phyloP scores from a whole-genome alignment of 2,888 invertebrate species.

The Diarsia dahlii region DNA sequence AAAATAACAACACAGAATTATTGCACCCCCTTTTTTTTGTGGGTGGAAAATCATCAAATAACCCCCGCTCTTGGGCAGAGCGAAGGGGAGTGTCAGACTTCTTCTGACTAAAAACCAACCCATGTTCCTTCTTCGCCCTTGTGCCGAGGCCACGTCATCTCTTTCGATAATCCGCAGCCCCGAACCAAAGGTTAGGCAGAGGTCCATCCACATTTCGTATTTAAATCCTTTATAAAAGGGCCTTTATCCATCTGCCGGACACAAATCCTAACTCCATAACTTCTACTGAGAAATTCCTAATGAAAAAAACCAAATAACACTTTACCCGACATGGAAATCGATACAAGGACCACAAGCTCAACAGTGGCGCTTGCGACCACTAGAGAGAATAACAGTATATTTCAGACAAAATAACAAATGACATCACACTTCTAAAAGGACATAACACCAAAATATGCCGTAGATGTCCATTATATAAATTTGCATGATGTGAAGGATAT shows the following conservation, averaged over 20 bases:
- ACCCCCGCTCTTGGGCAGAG: too few species aligned
- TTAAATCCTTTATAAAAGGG: background rate
- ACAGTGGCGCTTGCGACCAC: too few species aligned
- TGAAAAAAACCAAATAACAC: background rate
- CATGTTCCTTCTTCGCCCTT: too few species aligned
- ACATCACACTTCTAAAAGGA: constrained; percentile 22
- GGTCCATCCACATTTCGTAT: background rate
- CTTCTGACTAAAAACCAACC: too few species aligned
- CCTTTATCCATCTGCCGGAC: background rate
- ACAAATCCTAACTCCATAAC: background rate
- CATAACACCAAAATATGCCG: constrained; percentile 5
- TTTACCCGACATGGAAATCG: background rate
- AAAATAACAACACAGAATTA: background rate
- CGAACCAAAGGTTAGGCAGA: background rate
- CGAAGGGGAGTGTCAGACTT: too few species aligned
- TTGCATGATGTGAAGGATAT: constrained; percentile 41
- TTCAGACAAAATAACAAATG: constrained; percentile 3
- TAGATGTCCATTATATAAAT: constrained; percentile 38
- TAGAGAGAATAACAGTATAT: background rate
- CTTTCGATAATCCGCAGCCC: too few species aligned
- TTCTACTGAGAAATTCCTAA: background rate
- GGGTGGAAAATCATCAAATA: too few species aligned
- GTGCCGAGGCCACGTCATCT: too few species aligned
- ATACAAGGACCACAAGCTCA: background rate
- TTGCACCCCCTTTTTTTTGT: too few species aligned